These are phyloP conservation scores for Pedetes capensis DNA, from an alignment of 2,113 vertebrate species.

Conservation along the genomic window DNA sequence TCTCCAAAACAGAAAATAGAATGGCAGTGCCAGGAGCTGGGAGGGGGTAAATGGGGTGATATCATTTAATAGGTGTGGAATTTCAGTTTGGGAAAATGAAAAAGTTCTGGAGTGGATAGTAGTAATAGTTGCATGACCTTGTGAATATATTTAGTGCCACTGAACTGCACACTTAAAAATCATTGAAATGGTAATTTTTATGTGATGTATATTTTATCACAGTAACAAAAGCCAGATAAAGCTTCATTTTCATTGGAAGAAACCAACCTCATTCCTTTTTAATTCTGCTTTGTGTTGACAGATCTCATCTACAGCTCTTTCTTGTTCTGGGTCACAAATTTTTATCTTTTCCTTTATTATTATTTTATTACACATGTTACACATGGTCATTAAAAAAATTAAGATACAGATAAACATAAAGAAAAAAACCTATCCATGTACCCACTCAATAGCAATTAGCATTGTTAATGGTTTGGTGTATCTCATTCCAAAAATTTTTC, in stretches of 20 bases:
- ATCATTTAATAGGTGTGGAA: background rate
- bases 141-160: background rate
- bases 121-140: too few species aligned
- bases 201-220: background rate
- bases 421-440: background rate
- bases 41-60: background rate
- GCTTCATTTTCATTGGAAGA: background rate
- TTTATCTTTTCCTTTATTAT: slow-evolving; percentile 50
- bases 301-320: background rate
- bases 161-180: background rate
- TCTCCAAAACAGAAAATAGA: background rate
- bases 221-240: background rate
- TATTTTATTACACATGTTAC: slow-evolving; percentile 38
- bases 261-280: background rate
- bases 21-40: background rate
- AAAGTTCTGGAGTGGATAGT: background rate
- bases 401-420: background rate
- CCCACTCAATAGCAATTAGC: background rate
- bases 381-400: slow-evolving; percentile 18
- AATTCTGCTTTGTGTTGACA: background rate
- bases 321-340: background rate
- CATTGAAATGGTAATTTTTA: background rate
- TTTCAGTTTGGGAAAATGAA: background rate
- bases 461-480: background rate
- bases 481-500: background rate